Percentiles rank a stretch among this genome's conserved stretches.
Evolutionary conservation across 2,888 invertebrate genomes (phyloP).

Genomic region (Rhagium mordax): DNA sequence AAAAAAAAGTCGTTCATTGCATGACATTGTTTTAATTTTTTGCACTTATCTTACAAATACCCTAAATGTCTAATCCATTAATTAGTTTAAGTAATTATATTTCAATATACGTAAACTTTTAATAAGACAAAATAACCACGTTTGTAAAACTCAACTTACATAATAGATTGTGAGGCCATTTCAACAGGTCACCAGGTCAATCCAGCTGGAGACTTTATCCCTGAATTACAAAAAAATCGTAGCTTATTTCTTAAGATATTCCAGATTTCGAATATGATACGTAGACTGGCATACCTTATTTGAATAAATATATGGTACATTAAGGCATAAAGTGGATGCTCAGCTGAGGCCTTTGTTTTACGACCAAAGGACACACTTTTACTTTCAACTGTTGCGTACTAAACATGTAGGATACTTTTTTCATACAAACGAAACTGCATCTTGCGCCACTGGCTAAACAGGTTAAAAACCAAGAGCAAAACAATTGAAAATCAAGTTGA

Average conservation of each 20-base stretch:
- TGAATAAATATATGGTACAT: neutral
- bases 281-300: neutral
- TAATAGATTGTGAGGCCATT: neutral
- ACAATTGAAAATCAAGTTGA: slow-evolving; percentile 10
- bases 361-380: neutral
- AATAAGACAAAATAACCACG: neutral
- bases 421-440: neutral
- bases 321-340: neutral
- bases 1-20: neutral
- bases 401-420: neutral
- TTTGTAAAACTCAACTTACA: neutral
- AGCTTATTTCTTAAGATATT: neutral
- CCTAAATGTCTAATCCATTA: neutral
- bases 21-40: neutral
- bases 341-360: neutral
- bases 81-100: neutral
- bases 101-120: neutral
- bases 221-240: neutral
- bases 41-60: neutral
- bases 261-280: neutral
- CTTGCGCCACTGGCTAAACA: neutral
- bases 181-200: neutral
- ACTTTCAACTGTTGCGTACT: neutral
- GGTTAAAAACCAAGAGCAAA: slow-evolving; percentile 22
- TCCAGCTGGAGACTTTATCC: neutral